These are phyloP conservation scores for Sinocyclocheilus grahami DNA, from an alignment of 2,113 vertebrate genomes.

Conservation along the genomic window DNA sequence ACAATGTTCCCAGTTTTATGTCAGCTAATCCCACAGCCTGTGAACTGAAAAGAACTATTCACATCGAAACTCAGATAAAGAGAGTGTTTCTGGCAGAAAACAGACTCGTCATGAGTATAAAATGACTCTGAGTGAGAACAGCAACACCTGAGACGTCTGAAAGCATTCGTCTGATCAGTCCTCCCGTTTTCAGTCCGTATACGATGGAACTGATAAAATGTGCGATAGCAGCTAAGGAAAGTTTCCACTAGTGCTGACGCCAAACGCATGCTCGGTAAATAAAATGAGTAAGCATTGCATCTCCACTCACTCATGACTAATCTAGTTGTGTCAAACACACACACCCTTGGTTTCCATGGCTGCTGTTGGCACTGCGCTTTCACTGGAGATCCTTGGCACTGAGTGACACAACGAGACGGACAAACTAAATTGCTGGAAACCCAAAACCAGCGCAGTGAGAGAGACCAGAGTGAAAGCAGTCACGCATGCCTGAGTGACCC, in stretches of 20 bases:
- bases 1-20: conserved; percentile 48
- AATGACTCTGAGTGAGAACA: not conserved
- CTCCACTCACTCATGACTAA: conserved; percentile 37
- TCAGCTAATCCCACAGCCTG: not conserved
- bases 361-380: conserved; percentile 20
- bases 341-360: conserved; percentile 55
- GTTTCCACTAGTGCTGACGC: conserved; percentile 1
- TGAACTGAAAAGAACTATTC: not conserved
- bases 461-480: not conserved
- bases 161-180: not conserved
- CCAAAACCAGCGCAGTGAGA: not conserved
- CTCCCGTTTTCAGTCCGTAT: not conserved
- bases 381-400: conserved; percentile 24
- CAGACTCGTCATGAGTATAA: not conserved
- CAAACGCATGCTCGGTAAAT: not conserved
- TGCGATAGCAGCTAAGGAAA: not conserved
- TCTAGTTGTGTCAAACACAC: conserved; percentile 8
- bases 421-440: conserved; percentile 9
- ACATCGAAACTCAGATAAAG: not conserved
- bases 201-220: not conserved
- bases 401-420: conserved; percentile 1
- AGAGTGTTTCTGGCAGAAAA: not conserved
- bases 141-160: not conserved
- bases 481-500: not conserved
- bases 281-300: conserved; percentile 13